Base-by-base conservation (phyloP, 2,797 vertebrate genomes). In the Caiman crocodilus region DNA sequence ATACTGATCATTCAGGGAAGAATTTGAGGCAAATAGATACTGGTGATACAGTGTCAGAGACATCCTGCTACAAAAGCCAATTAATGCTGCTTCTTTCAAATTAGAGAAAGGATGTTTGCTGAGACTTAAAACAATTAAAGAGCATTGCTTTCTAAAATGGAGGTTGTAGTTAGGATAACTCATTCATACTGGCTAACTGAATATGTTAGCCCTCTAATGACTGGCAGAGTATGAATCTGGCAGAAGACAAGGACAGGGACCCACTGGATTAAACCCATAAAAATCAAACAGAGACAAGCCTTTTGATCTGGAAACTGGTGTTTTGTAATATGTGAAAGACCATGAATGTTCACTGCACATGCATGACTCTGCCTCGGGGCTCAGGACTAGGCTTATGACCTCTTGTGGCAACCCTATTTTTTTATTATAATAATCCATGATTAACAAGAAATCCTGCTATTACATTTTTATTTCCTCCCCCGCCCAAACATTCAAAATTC, bases 361-460 rank as follows among this genome's bases (percentile, higher is more conserved):
- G 84, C 88, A 90, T 95, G 42, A 50, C 42, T 10, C 42, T 50
- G 42, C 42, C 42, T 50, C 9, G 42, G 42, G 42, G 42, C 9
- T 50, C 42, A 50, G 42, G 42, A 50, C 42, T 50, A 50, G 42
- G 42, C 42, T 50, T 50, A 50, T 50, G 42, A 50, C 42, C 42
- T 50, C 42, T 50, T 50, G 42, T 50, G 42, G 9, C 42, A 50
- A 50, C 42, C 42, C 42, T 50, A 50, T 50, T 50, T 50, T 42
- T 50, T 50, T 50, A 50, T 50, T 50, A 88, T 91, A 94, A 95
- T 96, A 93, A 96, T 94, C 92, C 95, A 96, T 0, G 65, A 93
- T 94, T 94, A 93, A 82, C 86, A 96, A 95, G 95, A 97, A 96
- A 96, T 96, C 85, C 92, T 88, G 88, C 96, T 92, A 97, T 94